Evolutionary conservation across 2,888 invertebrate species (phyloP), one percentile per base, ranked within the genome.

Genomic region (Drosophila affinis): DNA sequence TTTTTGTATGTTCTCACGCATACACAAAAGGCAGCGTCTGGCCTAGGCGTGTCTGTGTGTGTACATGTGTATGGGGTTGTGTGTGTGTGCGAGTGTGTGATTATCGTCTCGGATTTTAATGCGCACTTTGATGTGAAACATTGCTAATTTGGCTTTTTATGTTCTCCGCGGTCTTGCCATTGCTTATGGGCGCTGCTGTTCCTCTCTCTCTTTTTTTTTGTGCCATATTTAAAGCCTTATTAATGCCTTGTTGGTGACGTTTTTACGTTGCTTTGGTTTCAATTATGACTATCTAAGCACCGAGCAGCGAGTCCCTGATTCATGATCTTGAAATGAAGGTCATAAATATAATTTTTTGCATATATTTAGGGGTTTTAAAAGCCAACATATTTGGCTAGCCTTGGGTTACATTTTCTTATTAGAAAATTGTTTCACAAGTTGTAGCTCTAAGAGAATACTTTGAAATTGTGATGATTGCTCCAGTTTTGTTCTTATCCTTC

Each of bases 71-170:
- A 44, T 27, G 12, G 21, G 60, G 27, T 2, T 27, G 56, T 62
- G 75, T 77, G 69, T 27, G 52, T 47, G 49, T 27, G 12, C 9
- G 60, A 27, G 53, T 64, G 72, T 77, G 71, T 82, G 84, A 88
- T 86, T 88, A 80, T 83, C 85, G 79, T 88, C 87, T 88, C 73
- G 77, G 77, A 80, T 88, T 88, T 88, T 88, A 85, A 87, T 85
- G 87, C 75, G 70, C 81, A 84, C 87, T 89, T 87, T 85, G 77
- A 85, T 89, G 88, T 85, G 79, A 76, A 77, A 85, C 89, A 87
- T 88, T 74, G 79, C 82, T 87, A 81, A 88, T 84, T 87, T 81
- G 72, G 70, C 76, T 70, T 75, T 82, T 75, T 77, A 72, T 76
- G 76, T 63, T 59, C 49, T 52, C 32, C 32, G 12, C n/a, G 53